phyloP scores from a whole-genome alignment of 1,140 invertebrate species.

The Conus ventricosus region DNA sequence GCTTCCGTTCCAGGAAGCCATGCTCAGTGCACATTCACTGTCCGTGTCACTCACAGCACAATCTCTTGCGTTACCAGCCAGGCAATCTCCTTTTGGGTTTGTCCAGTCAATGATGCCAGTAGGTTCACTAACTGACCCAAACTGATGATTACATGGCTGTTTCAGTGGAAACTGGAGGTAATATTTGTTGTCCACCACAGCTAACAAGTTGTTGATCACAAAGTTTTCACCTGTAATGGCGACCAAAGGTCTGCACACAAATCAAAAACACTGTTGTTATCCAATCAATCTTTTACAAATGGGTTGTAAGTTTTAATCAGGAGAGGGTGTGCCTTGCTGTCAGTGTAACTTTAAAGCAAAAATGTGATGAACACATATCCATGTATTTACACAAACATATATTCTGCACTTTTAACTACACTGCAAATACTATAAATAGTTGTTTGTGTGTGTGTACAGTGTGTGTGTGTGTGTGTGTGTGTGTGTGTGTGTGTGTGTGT shows the following conservation, averaged over 20 bases:
- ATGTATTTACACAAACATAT: not conserved
- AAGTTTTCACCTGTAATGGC: not conserved
- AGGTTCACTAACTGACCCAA: no score
- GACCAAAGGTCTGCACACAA: not conserved
- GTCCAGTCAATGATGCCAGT: not conserved
- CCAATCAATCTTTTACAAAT: no score
- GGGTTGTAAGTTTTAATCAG: not conserved
- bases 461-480: no score
- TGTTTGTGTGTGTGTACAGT: no score
- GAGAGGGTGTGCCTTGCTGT: not conserved
- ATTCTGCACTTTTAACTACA: not conserved
- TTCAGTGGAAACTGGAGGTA: not conserved
- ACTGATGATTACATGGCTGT: not conserved
- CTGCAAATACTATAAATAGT: not conserved
- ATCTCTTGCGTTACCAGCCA: not conserved
- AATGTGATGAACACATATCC: not conserved
- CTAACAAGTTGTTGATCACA: not conserved
- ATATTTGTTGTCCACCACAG: not conserved
- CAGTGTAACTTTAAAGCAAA: not conserved
- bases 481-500: no score
- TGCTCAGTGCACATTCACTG: not conserved
- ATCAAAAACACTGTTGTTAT: no score
- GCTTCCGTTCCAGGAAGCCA: conserved; percentile 34
- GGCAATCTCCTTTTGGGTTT: not conserved
- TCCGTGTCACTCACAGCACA: not conserved